Percentiles rank a stretch among this genome's conserved stretches.
Conservation (phyloP, 23 tunicate species). For the Trididemnum miniatum region DNA sequence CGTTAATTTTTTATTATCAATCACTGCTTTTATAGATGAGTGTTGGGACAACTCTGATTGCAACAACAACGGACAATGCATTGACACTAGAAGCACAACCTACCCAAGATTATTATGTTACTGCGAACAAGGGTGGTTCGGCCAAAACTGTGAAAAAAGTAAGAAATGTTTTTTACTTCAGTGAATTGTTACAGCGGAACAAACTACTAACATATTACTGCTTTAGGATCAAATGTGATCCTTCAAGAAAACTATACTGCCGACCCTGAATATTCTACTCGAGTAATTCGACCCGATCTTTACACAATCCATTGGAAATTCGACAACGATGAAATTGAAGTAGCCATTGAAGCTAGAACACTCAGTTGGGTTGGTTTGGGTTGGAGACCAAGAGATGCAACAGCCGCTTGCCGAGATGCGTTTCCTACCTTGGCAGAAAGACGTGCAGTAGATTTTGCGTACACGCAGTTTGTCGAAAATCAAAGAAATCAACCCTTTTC, state of each 20-base stretch:
- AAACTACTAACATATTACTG: background rate
- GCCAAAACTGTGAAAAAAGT: slow-evolving; percentile 60
- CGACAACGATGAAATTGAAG: slow-evolving; percentile 57
- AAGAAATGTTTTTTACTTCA: background rate
- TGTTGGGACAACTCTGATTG: slow-evolving; percentile 70
- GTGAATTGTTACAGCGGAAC: background rate
- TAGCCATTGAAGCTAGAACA: slow-evolving; percentile 63
- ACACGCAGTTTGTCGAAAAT: background rate
- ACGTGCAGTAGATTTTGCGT: background rate
- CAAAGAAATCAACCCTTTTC: background rate
- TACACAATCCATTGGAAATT: slow-evolving; percentile 48
- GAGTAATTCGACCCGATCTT: slow-evolving; percentile 34
- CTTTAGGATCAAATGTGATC: slow-evolving; percentile 39
- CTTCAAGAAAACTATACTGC: slow-evolving; percentile 33
- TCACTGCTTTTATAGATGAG: slow-evolving; percentile 31
- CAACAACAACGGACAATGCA: slow-evolving; percentile 57
- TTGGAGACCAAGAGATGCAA: slow-evolving; percentile 59
- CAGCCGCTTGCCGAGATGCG: background rate
- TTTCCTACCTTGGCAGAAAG: background rate
- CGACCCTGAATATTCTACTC: slow-evolving; percentile 36
- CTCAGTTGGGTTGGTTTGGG: slow-evolving; percentile 87
- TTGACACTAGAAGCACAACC: slow-evolving; percentile 66
- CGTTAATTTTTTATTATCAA: no score
- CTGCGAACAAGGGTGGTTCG: slow-evolving; percentile 63
- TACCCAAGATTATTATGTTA: slow-evolving; percentile 63